Conservation (phyloP, 1,140 invertebrate species). For the Drosophila hydei region DNA sequence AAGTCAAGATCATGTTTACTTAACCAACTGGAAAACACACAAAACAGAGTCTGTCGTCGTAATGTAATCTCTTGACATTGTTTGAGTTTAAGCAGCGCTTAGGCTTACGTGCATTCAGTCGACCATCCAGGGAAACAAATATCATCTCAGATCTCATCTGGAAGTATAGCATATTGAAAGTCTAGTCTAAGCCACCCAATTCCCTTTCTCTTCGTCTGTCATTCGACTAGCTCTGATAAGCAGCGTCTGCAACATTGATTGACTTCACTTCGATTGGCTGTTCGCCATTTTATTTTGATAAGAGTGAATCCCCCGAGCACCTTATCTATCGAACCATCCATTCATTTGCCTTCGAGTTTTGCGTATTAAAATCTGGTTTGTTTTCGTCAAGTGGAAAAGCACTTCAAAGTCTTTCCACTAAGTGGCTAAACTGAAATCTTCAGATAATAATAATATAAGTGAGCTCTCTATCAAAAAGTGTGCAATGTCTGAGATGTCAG, state of each 20-base stretch:
- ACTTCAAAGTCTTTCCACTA: constrained; percentile 18
- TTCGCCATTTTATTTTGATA: constrained; percentile 37
- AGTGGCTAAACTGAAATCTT: constrained; percentile 2
- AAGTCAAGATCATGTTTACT: constrained; percentile 74
- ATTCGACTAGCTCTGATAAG: constrained; percentile 33
- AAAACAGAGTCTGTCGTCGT: constrained; percentile 25
- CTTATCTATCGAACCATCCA: constrained; percentile 34
- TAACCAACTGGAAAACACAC: constrained; percentile 73
- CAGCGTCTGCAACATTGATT: not conserved
- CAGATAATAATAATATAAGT: not conserved
- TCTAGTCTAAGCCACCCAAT: not conserved
- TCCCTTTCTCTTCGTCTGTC: constrained; percentile 26
- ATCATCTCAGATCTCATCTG: constrained; percentile 4
- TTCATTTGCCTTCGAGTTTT: constrained; percentile 33
- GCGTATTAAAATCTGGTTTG: constrained; percentile 27
- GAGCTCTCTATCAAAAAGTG: constrained; percentile 2
- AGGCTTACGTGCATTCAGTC: constrained; percentile 41
- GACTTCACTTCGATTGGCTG: constrained; percentile 25
- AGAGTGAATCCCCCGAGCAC: constrained; percentile 50
- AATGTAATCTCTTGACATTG: constrained; percentile 63
- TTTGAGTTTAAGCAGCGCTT: constrained; percentile 58
- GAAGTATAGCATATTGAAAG: not conserved
- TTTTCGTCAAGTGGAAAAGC: constrained; percentile 22
- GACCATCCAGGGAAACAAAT: constrained; percentile 17
- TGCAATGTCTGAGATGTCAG: not conserved